Base-by-base conservation (phyloP, 2,888 invertebrate species). In the Drosophila macrothrix region DNA sequence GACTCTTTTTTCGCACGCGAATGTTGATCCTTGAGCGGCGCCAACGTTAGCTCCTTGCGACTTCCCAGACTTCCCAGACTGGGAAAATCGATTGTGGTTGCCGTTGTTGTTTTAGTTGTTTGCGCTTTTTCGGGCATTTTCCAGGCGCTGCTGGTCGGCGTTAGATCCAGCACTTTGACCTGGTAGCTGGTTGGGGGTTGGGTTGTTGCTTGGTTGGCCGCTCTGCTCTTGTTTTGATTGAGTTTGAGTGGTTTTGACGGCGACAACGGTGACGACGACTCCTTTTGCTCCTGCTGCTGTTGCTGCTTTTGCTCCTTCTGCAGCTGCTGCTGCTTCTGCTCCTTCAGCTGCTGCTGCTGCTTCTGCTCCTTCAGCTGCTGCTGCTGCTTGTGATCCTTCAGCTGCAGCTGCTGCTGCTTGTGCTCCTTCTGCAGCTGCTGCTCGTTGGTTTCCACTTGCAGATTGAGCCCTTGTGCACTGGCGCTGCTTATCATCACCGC, bases 401-500 rank as follows among this genome's bases (percentile, higher is more conserved):
- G 22, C 7, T 6, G 43, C n/a, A n/a, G n/a, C n/a, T 10, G 22
- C 6, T 6, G n/a, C n/a, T 10, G 41, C n/a, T 10, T 22, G 3
- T 22, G 43, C 43, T 22, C 43, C 43, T 7, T 41, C 41, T 10
- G 41, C 41, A n/a, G 22, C 22, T 46, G 22, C 7, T 22, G 5
- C 37, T 25, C 6, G 4, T 60, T 56, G 12, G n/a, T 73, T 49
- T 84, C 72, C 29, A 86, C 80, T 31, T 82, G 84, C 61, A 88
- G 19, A 49, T 50, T 74, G 28, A 86, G 54, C 16, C 84, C 88
- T 35, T 87, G 83, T 0, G 85, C 80, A 55, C 73, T 89, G 70
- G 88, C 87, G 53, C 90, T 90, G 67, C 83, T 84, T 16, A 78
- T 76, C 81, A 88, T 82, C 0, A 75, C 75, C 5, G 84, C 78